Percentiles rank a stretch among this genome's conserved stretches.
Evolutionary conservation across 1,140 invertebrate genomes (phyloP).

Genomic region (Chymomyza costata): DNA sequence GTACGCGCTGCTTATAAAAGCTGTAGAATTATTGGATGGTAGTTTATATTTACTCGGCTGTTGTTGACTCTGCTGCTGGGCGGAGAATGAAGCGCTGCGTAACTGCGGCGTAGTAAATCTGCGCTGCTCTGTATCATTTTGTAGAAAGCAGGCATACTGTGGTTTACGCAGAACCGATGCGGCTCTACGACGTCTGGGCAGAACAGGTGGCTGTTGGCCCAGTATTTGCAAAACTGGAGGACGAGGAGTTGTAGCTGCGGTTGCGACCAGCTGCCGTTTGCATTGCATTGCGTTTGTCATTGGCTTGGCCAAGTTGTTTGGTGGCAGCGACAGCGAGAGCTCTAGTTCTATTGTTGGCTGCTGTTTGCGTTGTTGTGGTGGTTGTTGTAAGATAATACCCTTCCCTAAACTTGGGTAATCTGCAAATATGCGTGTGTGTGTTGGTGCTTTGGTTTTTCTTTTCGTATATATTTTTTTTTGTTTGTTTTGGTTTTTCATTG

Average conservation of each 20-base stretch:
- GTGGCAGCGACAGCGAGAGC: background rate
- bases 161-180: slow-evolving; percentile 60
- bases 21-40: slow-evolving; percentile 5
- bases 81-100: slow-evolving; percentile 49
- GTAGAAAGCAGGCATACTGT: slow-evolving; percentile 66
- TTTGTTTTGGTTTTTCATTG: slow-evolving; percentile 2
- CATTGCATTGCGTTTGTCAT: background rate
- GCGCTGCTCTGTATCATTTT: slow-evolving; percentile 37
- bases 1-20: slow-evolving; percentile 4
- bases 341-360: background rate
- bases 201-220: slow-evolving; percentile 18
- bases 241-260: too few relatives aligned
- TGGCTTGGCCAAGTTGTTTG: background rate
- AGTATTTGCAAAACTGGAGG: background rate
- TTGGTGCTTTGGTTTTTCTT: slow-evolving; percentile 28
- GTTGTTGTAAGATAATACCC: slow-evolving; percentile 71
- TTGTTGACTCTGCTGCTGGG: slow-evolving; percentile 16
- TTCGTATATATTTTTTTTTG: slow-evolving; percentile 9
- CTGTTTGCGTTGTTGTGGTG: slow-evolving; percentile 19
- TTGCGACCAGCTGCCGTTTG: slow-evolving; percentile 8
- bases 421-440: slow-evolving; percentile 58
- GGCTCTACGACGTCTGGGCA: slow-evolving; percentile 41
- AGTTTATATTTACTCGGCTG: slow-evolving; percentile 33
- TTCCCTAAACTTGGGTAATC: slow-evolving; percentile 74
- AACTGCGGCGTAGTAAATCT: slow-evolving; percentile 10